Conservation (phyloP, 1,140 invertebrate species). For the Calephelis virginiensis region DNA sequence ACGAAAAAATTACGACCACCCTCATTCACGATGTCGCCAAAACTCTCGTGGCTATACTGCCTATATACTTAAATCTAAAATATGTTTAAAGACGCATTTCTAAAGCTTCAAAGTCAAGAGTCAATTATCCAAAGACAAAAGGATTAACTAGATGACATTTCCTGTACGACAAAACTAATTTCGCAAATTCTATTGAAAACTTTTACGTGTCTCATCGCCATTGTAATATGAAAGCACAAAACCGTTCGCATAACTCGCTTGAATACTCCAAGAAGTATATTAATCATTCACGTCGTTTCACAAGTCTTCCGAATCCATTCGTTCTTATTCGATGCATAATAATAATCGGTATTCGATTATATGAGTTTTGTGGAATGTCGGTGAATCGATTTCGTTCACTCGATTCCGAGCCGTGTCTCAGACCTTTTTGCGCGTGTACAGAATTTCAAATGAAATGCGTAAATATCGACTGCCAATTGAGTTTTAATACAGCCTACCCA, state of each 20-base stretch:
- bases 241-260: constrained; percentile 11
- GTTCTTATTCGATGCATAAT: constrained; percentile 52
- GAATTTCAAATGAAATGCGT: constrained; percentile 37
- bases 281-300: constrained; percentile 41
- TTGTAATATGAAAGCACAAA: neutral
- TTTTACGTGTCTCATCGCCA: constrained; percentile 5
- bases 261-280: constrained; percentile 21
- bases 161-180: constrained; percentile 5
- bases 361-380: constrained; percentile 45
- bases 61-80: neutral
- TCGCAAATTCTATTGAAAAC: constrained; percentile 1
- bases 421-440: constrained; percentile 49
- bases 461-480: constrained; percentile 13
- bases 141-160: neutral
- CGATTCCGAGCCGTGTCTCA: constrained; percentile 32
- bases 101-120: neutral
- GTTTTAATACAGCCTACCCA: neutral
- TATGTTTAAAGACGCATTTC: neutral
- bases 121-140: constrained; percentile 3
- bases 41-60: too few relatives aligned
- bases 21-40: too few relatives aligned
- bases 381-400: constrained; percentile 39
- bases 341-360: constrained; percentile 64
- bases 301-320: constrained; percentile 31
- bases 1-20: too few relatives aligned